Evolutionary conservation across 2,888 invertebrate species (phyloP).

Genomic region (Hirtodrosophila alboralis): DNA sequence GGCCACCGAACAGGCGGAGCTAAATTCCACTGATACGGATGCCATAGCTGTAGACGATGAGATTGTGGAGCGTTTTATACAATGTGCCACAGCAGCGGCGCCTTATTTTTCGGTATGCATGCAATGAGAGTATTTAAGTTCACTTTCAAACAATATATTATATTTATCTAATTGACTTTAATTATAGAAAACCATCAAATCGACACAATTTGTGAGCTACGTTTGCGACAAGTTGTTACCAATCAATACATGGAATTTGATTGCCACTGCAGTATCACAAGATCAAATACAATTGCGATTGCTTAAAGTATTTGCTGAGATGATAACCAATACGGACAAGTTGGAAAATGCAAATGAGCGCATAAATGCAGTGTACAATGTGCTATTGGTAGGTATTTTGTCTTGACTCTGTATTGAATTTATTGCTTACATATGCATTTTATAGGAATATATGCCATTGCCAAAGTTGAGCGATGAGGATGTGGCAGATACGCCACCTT

Average conservation of each 20-base stretch:
- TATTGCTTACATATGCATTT: background rate
- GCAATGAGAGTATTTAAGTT: too few species aligned
- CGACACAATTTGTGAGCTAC: slow-evolving; percentile 92
- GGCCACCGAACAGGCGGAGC: slow-evolving; percentile 93
- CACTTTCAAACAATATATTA: too few species aligned
- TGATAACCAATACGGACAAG: slow-evolving; percentile 90
- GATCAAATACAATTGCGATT: slow-evolving; percentile 90
- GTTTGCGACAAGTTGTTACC: slow-evolving; percentile 94
- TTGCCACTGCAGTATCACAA: slow-evolving; percentile 86
- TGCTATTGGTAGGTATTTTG: slow-evolving; percentile 88
- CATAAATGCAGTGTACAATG: slow-evolving; percentile 90
- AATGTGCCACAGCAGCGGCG: slow-evolving; percentile 93
- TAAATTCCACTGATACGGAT: slow-evolving; percentile 87
- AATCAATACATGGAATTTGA: slow-evolving; percentile 88
- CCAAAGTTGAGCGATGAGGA: slow-evolving; percentile 90
- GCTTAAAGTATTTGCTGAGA: slow-evolving; percentile 94
- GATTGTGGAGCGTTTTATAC: slow-evolving; percentile 90
- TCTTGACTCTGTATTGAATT: too few species aligned
- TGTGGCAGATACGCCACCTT: slow-evolving; percentile 87
- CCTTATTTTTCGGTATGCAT: slow-evolving; percentile 92
- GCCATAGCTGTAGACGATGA: slow-evolving; percentile 87
- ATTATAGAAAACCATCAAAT: slow-evolving; percentile 92
- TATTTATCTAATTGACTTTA: slow-evolving; percentile 25
- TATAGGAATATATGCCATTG: slow-evolving; percentile 94
- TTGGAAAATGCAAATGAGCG: slow-evolving; percentile 90